A percentile compares a stretch with the other conserved stretches of the same genome.
Evolutionary conservation across 1,140 invertebrate species (phyloP).

Genomic region (Phymorhynchus buccinoides): DNA sequence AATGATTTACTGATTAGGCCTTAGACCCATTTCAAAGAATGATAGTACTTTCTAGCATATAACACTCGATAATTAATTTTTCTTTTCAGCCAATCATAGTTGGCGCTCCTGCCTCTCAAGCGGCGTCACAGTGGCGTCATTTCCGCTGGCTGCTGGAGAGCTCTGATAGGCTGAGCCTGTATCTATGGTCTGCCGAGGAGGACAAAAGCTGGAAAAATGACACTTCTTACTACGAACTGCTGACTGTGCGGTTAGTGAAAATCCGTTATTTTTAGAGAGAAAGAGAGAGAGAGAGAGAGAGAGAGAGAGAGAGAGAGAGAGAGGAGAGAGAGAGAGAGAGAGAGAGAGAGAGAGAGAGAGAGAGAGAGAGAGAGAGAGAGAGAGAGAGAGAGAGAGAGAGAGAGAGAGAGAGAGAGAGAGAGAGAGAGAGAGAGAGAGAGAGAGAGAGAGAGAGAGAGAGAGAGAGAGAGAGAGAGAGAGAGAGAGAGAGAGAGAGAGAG

Average conservation of each 20-base stretch:
- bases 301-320: no score
- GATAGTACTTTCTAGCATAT: no score
- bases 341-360: slow-evolving; percentile 11
- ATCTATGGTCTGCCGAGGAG: slow-evolving; percentile 18
- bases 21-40: no score
- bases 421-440: no score
- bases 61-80: no score
- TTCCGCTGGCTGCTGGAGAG: slow-evolving; percentile 32
- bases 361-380: no score
- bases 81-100: slow-evolving; percentile 29
- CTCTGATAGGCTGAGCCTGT: slow-evolving; percentile 24
- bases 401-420: no score
- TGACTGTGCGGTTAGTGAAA: slow-evolving; percentile 1
- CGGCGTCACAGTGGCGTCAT: slow-evolving; percentile 13
- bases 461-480: background rate
- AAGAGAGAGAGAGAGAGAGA: no score
- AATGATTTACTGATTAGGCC: no score
- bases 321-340: slow-evolving; percentile 20
- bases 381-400: no score
- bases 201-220: slow-evolving; percentile 25
- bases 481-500: slow-evolving; percentile 11
- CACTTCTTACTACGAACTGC: slow-evolving; percentile 21
- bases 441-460: no score
- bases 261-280: no score
- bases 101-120: slow-evolving; percentile 17